Conservation (phyloP, 2,113 vertebrate genomes). For the Platysternon megacephalum region DNA sequence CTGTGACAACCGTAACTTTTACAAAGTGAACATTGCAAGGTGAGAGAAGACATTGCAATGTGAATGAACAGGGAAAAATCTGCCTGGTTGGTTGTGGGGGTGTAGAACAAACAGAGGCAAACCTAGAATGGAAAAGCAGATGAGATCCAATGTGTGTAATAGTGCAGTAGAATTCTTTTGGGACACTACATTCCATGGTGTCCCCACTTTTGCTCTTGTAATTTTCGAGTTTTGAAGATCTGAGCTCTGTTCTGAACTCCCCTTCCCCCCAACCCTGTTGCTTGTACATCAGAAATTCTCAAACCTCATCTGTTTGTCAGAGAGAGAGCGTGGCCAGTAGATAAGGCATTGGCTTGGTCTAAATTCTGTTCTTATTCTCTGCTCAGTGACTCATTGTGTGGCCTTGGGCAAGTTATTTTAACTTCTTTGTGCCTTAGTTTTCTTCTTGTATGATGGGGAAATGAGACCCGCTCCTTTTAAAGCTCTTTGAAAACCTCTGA, state of each 20-base stretch:
- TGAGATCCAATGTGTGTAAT: neutral
- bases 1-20: neutral
- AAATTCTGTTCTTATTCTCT: neutral
- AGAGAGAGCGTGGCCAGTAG: fast-evolving
- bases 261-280: neutral
- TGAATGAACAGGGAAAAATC: neutral
- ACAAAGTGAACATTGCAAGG: neutral
- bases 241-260: fast-evolving
- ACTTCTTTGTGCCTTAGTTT: neutral
- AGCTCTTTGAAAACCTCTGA: neutral
- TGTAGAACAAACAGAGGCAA: neutral
- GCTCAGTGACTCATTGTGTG: neutral
- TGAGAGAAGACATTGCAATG: neutral
- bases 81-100: neutral
- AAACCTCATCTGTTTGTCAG: neutral
- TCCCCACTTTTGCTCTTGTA: neutral
- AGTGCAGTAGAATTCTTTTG: neutral
- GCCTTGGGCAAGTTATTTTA: neutral
- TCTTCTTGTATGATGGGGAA: neutral
- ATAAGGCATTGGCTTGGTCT: fast-evolving
- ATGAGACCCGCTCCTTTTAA: neutral
- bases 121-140: neutral
- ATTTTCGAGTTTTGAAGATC: neutral
- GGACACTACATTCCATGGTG: neutral
- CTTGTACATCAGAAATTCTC: neutral